Percentiles rank a stretch among this genome's conserved stretches.
Conservation (phyloP, 2,113 vertebrate genomes). For the Scytalopus superciliaris region DNA sequence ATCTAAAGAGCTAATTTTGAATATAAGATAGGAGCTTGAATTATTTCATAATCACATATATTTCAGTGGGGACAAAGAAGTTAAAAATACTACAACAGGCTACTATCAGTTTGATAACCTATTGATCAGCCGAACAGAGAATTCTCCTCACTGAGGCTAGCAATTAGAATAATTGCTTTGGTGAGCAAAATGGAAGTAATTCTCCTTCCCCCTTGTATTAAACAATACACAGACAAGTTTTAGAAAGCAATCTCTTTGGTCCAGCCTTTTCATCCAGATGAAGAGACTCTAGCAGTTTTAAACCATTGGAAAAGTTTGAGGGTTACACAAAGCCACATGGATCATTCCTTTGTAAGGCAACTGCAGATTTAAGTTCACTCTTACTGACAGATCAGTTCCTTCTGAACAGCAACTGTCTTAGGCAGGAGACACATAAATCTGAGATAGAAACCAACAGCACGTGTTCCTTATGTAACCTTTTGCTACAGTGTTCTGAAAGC, state of each 20-base stretch:
- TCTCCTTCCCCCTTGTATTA: neutral
- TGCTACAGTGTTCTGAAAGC: neutral
- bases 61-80: neutral
- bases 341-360: neutral
- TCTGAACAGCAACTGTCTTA: neutral
- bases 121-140: neutral
- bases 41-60: neutral
- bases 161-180: neutral
- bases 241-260: neutral
- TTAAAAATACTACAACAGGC: neutral
- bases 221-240: neutral
- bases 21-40: neutral
- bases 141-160: neutral
- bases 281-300: neutral
- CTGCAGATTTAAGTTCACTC: neutral
- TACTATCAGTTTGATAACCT: neutral
- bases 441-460: neutral
- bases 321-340: neutral
- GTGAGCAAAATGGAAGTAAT: neutral
- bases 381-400: neutral
- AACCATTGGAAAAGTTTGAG: neutral
- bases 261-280: neutral
- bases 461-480: neutral
- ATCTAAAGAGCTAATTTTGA: neutral
- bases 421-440: rapidly evolving